Conservation (phyloP, 2,797 vertebrate species). For the Nannoperca australis region DNA sequence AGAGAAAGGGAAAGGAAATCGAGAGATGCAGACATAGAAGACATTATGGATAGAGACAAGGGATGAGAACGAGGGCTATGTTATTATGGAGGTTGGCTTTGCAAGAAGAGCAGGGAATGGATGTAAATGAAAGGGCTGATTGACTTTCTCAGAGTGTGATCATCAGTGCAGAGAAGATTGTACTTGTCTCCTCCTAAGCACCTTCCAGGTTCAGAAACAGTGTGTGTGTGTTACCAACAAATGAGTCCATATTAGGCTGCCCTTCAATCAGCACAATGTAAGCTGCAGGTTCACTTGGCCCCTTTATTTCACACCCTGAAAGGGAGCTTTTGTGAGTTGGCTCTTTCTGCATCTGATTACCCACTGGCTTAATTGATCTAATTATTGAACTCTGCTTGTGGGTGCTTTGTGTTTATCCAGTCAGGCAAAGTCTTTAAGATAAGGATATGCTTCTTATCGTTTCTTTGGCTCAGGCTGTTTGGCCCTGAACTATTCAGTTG, state of each 20-base stretch:
- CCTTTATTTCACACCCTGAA: conserved; percentile 65
- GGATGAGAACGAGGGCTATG: not conserved
- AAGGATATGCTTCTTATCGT: conserved; percentile 75
- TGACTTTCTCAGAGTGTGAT: conserved; percentile 33
- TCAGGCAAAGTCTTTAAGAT: conserved; percentile 79
- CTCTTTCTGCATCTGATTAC: conserved; percentile 79
- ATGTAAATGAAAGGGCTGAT: conserved; percentile 38
- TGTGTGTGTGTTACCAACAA: conserved; percentile 20
- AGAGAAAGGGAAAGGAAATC: not conserved
- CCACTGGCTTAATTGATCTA: conserved; percentile 84
- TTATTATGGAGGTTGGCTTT: conserved; percentile 6
- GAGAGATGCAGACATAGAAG: conserved; percentile 1
- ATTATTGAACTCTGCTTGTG: conserved; percentile 82
- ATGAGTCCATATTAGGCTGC: conserved; percentile 49
- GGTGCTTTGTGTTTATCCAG: conserved; percentile 82
- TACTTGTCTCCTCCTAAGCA: conserved; percentile 24
- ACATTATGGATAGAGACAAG: not conserved
- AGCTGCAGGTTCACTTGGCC: conserved; percentile 58
- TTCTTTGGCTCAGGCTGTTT: conserved; percentile 66
- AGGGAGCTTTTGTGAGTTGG: conserved; percentile 65
- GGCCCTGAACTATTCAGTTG: conserved; percentile 63
- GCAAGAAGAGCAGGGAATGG: conserved; percentile 33
- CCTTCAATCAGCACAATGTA: conserved; percentile 52
- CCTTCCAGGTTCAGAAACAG: conserved; percentile 6
- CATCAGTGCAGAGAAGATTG: conserved; percentile 27